Conservation (phyloP, 2,113 vertebrate genomes). For the Catharus bicknelli region DNA sequence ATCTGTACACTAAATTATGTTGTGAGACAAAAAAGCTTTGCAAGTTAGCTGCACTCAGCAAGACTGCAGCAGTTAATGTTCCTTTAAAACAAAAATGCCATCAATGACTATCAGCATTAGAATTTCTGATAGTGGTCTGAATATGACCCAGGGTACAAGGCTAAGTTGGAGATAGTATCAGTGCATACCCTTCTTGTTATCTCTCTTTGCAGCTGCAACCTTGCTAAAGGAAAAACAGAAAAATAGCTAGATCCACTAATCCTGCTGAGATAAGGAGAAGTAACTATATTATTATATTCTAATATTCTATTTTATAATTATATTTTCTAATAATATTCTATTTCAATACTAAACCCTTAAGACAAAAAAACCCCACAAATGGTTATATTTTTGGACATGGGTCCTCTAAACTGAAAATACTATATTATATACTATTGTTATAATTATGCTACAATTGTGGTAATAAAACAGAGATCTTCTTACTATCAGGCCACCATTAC, state of each 20-base stretch:
- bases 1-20: neutral
- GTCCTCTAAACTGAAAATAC: neutral
- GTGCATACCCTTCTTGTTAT: neutral
- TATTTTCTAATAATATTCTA: no score
- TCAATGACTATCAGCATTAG: neutral
- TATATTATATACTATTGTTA: neutral
- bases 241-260: neutral
- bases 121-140: neutral
- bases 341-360: neutral
- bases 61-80: neutral
- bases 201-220: neutral
- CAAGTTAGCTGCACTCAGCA: neutral
- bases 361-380: neutral
- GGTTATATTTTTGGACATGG: neutral
- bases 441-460: neutral
- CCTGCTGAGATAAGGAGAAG: neutral
- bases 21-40: neutral
- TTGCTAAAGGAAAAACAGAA: neutral
- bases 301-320: neutral
- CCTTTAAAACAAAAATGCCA: neutral
- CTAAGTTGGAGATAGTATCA: neutral
- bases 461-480: neutral
- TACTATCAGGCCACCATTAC: neutral
- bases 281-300: neutral
- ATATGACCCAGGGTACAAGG: neutral